Base-by-base conservation (phyloP, 2,888 invertebrate genomes). In the Apotomis turbidana region DNA sequence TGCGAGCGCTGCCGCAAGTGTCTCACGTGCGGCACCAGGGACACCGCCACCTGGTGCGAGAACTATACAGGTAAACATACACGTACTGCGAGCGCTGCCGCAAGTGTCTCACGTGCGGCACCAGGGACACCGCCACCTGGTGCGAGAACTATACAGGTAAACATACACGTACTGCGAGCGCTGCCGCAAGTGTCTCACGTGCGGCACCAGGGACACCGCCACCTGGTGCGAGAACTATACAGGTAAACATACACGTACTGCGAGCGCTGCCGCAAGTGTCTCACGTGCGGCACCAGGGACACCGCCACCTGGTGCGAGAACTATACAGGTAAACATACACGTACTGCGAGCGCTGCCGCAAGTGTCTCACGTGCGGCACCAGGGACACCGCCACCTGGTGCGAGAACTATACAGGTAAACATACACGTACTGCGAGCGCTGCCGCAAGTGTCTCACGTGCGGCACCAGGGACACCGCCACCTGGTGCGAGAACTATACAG, bases 351-450 rank as follows among this genome's bases (percentile, higher is more conserved):
- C 41, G 41, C 41, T 41, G 41, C 41, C 41, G 41, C 41, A 41
- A 41, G 68, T 99, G 97, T 94, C 99, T 99, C 93, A 99, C 98
- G 77, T 99, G 99, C 93, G 99, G 99, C 90, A 97, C 99, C 91
- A 97, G 97, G 80, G 95, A 96, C 81, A 97, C 99, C 99, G 63
- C 98, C 96, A 63, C 41, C 41, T 41, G 41, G 41, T 41, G 41
- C 41, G 41, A 41, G 41, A 41, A 41, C 41, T 41, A 41, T 6
- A 41, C 41, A 41, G 41, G 41, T 41, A 41, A 41, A 41, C 41
- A 41, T 6, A 41, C 41, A 41, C 41, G 41, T 41, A 41, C 41
- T 41, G 41, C 41, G 41, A 41, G 41, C 41, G 41, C 41, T 41
- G 41, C 41, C 41, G 41, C 41, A 41, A 41, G 41, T 41, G 41